Conservation (phyloP, 2,797 vertebrate species). For the Sardinella longiceps region DNA sequence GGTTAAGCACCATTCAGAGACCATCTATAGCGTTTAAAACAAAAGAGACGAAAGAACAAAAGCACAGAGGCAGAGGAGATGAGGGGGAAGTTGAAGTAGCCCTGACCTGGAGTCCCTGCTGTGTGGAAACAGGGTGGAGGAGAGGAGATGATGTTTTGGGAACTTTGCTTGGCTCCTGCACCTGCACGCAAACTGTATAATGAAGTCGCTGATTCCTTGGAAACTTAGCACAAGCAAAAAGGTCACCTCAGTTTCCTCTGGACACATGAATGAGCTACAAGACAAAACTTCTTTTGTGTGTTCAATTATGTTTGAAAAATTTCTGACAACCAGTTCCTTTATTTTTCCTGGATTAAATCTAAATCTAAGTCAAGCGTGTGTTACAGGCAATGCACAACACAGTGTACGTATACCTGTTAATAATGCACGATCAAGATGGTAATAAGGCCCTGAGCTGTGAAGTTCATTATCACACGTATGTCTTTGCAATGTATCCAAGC, state of each 20-base stretch:
- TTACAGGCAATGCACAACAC: no score
- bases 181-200: not conserved
- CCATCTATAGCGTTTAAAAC: not conserved
- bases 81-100: not conserved
- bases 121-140: not conserved
- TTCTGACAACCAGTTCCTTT: not conserved
- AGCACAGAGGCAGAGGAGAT: not conserved
- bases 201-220: not conserved
- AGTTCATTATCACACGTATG: no score
- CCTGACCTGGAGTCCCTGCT: not conserved
- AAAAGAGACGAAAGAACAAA: not conserved
- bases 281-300: not conserved
- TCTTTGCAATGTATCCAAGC: no score
- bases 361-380: not conserved
- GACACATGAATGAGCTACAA: not conserved
- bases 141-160: not conserved
- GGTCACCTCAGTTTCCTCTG: not conserved
- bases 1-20: slow-evolving; percentile 10
- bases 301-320: not conserved
- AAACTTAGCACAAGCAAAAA: not conserved
- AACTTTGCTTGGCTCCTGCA: not conserved
- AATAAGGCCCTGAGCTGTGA: no score
- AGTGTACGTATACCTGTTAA: no score
- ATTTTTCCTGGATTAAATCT: not conserved
- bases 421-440: no score